Evolutionary conservation across 2,797 vertebrate species (phyloP).

Genomic region (Acipenser transmontanus): DNA sequence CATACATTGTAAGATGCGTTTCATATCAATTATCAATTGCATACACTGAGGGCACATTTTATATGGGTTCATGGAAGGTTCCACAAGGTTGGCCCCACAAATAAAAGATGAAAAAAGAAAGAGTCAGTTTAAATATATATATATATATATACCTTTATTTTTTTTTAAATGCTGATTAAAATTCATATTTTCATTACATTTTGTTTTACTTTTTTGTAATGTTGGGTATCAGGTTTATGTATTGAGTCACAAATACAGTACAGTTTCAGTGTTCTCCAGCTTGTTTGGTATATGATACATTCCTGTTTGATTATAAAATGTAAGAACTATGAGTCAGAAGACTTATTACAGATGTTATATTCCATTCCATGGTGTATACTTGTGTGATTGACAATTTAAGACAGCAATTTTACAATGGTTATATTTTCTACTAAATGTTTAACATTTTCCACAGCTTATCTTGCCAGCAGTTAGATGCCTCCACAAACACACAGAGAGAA

Average conservation of each 20-base stretch:
- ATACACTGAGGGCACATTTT: too few relatives aligned
- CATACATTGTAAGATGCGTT: not conserved
- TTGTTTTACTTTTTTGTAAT: too few relatives aligned
- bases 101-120: too few relatives aligned
- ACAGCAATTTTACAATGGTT: not conserved
- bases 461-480: constrained; percentile 14
- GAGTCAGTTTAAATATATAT: too few relatives aligned
- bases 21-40: too few relatives aligned
- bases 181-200: too few relatives aligned
- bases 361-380: not conserved
- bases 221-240: too few relatives aligned
- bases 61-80: too few relatives aligned
- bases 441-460: constrained; percentile 9
- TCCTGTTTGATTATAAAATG: not conserved
- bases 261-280: not conserved
- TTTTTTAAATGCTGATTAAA: too few relatives aligned
- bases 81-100: too few relatives aligned
- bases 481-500: constrained; percentile 18
- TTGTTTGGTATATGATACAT: not conserved
- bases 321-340: not conserved
- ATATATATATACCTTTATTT: too few relatives aligned
- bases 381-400: constrained; percentile 3
- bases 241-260: too few relatives aligned
- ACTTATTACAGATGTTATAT: not conserved
- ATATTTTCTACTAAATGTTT: constrained; percentile 3